Base-by-base conservation (phyloP, 1,140 invertebrate species). In the Scylla paramamosain region DNA sequence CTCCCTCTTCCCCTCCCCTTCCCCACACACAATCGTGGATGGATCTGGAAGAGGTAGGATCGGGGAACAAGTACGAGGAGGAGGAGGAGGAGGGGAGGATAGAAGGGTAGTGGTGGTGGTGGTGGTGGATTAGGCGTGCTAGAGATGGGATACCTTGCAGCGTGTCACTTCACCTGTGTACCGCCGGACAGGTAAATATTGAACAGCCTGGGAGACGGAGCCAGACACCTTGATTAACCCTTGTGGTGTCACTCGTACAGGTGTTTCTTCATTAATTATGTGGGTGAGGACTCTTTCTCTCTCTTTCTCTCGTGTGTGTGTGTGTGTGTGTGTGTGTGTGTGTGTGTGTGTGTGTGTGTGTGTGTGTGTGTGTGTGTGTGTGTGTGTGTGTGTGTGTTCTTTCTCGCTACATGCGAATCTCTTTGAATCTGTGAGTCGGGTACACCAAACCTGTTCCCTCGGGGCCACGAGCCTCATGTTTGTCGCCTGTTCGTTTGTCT, bases 341-440 rank as follows among this genome's bases (percentile, higher is more conserved):
- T 59, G 52, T 59, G 52, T 77, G 67, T 77, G 67, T 77, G 67
- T 77, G 67, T 77, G 67, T 77, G 67, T 77, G 67, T 77, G 20
- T 77, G 20, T 77, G 67, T 77, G 67, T 77, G 67, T 77, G 67
- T 77, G 67, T 77, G 67, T 77, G 67, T 77, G 67, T n/a, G 67
- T 77, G 67, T 77, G 67, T 77, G 67, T 77, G 67, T 77, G 16
- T 77, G 67, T 77, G 67, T 77, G 67, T 77, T 77, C 7, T 77
- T 12, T n/a, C 12, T 77, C 1, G 8, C 20, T n/a, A 20, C n/a
- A n/a, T 20, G 67, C 10, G 12, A n/a, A 77, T 77, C 67, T 77
- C 67, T 25, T 77, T 77, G 12, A 12, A 25, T 77, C 67, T n/a
- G 20, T 77, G 67, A 1, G 67, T 77, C 20, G 67, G 25, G 67